These are phyloP conservation scores for Epirrhoe tristata DNA, from an alignment of 2,888 invertebrate genomes.

Conservation along the genomic window DNA sequence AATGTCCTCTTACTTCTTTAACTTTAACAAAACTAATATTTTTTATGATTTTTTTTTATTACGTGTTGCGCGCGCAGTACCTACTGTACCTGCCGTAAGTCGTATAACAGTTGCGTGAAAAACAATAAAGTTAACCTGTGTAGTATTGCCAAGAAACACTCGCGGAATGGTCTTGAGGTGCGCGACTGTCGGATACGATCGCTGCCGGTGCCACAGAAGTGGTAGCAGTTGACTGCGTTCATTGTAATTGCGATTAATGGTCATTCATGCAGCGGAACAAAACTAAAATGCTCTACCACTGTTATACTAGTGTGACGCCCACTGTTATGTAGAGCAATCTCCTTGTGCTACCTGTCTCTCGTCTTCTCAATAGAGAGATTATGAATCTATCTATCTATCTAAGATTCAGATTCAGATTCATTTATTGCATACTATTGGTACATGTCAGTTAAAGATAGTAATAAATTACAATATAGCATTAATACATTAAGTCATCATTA, in stretches of 20 bases:
- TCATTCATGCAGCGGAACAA: constrained; percentile 16
- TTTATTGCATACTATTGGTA: too few species aligned
- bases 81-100: not conserved
- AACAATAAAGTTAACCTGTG: constrained; percentile 1
- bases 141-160: constrained; percentile 15
- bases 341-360: not conserved
- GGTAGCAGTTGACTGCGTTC: constrained; percentile 14
- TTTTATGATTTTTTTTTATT: not conserved
- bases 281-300: constrained; percentile 13
- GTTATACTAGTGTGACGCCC: not conserved
- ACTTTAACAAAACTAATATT: not conserved
- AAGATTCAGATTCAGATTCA: too few species aligned
- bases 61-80: not conserved
- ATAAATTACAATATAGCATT: too few species aligned
- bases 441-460: too few species aligned
- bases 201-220: constrained; percentile 20
- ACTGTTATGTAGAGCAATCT: not conserved
- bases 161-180: constrained; percentile 26
- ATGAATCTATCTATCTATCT: too few species aligned
- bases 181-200: constrained; percentile 27
- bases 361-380: too few species aligned
- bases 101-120: not conserved
- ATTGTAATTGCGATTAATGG: constrained; percentile 36
- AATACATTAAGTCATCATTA: too few species aligned
- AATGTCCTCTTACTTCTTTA: not conserved